phyloP scores from a whole-genome alignment of 1,140 invertebrate genomes.

The Liolophura sinensis region DNA sequence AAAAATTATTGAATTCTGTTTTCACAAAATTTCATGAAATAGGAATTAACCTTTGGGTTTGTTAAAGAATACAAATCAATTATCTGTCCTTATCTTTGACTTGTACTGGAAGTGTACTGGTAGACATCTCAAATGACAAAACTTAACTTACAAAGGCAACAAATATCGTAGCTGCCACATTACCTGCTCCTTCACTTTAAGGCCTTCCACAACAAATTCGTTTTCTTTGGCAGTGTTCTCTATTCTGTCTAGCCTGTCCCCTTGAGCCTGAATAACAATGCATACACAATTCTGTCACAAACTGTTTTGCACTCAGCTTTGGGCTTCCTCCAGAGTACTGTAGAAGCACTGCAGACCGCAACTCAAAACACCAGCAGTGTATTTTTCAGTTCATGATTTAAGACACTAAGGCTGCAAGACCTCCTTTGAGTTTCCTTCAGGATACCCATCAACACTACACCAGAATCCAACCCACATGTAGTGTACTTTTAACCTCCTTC shows the following conservation, averaged over 20 bases:
- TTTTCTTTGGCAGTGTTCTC: slow-evolving; percentile 48
- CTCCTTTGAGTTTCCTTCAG: background rate
- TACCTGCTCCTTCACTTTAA: slow-evolving; percentile 50
- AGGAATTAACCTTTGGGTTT: too few species aligned
- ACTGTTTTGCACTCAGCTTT: background rate
- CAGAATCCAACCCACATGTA: background rate
- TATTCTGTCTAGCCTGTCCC: slow-evolving; percentile 43
- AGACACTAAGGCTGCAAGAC: background rate
- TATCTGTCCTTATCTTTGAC: too few species aligned
- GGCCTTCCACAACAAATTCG: slow-evolving; percentile 40
- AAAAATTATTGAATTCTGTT: too few species aligned
- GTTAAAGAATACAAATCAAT: too few species aligned
- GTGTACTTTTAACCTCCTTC: background rate
- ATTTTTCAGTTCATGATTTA: background rate
- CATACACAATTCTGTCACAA: background rate
- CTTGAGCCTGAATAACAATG: slow-evolving; percentile 38
- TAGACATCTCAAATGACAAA: background rate
- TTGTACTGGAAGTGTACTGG: background rate
- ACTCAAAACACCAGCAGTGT: background rate
- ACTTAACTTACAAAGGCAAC: too few species aligned
- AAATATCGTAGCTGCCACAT: background rate
- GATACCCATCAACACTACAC: background rate
- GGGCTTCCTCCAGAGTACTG: background rate
- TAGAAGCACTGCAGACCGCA: background rate
- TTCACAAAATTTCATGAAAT: too few species aligned